A percentile compares a stretch with the other conserved stretches of the same genome.
These are phyloP conservation scores for Crotalus horridus DNA, from an alignment of 2,113 vertebrate species.

Conservation along the genomic window DNA sequence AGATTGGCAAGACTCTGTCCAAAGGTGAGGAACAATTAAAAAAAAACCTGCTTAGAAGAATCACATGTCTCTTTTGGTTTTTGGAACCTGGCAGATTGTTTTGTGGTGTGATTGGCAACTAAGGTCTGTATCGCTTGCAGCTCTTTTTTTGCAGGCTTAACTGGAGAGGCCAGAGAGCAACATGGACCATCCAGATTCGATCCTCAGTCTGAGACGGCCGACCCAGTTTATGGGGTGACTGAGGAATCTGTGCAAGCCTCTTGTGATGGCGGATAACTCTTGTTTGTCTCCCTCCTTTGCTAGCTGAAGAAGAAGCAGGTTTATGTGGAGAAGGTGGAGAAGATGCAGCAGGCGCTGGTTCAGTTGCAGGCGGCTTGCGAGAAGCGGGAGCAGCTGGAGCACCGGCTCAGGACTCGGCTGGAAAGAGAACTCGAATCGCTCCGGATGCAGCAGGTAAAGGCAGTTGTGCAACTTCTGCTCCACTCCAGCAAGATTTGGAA, in stretches of 20 bases:
- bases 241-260: fast-evolving
- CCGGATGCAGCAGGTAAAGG: conserved; percentile 90
- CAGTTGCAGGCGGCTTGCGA: conserved; percentile 97
- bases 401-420: conserved; percentile 87
- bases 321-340: conserved; percentile 98
- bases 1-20: too few relatives aligned
- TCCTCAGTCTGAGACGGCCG: neutral
- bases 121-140: neutral
- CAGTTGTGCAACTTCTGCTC: fast-evolving
- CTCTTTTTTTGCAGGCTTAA: neutral
- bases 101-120: neutral
- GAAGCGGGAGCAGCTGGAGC: conserved; percentile 95
- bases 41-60: too few relatives aligned
- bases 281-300: conserved; percentile 32
- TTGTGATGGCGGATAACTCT: neutral
- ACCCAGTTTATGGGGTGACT: neutral
- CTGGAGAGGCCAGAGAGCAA: neutral
- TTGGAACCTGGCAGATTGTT: neutral
- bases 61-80: neutral
- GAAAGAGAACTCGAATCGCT: conserved; percentile 94
- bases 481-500: neutral
- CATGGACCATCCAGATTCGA: neutral
- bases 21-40: too few relatives aligned
- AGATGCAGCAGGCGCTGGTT: conserved; percentile 95
- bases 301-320: conserved; percentile 98